Conservation (phyloP, 2,888 invertebrate genomes). For the Rhamnusium bicolor region DNA sequence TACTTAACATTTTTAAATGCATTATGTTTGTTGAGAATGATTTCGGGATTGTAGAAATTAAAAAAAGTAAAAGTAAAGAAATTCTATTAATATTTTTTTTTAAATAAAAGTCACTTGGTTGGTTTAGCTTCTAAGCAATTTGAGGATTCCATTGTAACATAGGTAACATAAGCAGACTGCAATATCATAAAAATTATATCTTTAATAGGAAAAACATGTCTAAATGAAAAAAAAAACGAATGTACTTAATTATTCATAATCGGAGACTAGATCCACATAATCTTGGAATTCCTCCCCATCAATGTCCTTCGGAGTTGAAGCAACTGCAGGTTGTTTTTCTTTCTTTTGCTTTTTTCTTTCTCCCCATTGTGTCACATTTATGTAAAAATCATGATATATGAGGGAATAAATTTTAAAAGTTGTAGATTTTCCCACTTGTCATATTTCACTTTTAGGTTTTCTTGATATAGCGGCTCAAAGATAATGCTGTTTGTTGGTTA, state of each 20-base stretch:
- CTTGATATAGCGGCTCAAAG: constrained; percentile 7
- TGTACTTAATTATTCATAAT: constrained; percentile 10
- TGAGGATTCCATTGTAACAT: constrained; percentile 14
- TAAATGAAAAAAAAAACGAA: constrained; percentile 15
- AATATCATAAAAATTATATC: constrained; percentile 13
- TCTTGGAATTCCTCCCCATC: constrained; percentile 14
- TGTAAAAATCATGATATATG: constrained; percentile 5
- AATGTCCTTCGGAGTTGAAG: constrained; percentile 14
- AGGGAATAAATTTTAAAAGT: background rate
- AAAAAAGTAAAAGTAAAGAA: background rate
- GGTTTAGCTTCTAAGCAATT: constrained; percentile 5
- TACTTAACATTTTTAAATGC: background rate
- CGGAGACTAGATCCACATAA: constrained; percentile 17
- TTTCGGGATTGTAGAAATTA: background rate
- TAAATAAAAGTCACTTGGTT: constrained; percentile 5
- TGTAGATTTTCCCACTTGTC: too few species aligned
- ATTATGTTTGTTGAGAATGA: constrained; percentile 1
- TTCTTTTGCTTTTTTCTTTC: constrained; percentile 1
- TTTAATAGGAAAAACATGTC: constrained; percentile 6
- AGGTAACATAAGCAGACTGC: constrained; percentile 16
- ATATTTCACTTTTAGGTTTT: constrained; percentile 10
- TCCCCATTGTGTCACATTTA: constrained; percentile 3
- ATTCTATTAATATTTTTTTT: constrained; percentile 5
- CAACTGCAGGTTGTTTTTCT: constrained; percentile 9
- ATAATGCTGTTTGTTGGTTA: constrained; percentile 12